Conservation (phyloP, 2,113 vertebrate species). For the Platycercus adscitus region DNA sequence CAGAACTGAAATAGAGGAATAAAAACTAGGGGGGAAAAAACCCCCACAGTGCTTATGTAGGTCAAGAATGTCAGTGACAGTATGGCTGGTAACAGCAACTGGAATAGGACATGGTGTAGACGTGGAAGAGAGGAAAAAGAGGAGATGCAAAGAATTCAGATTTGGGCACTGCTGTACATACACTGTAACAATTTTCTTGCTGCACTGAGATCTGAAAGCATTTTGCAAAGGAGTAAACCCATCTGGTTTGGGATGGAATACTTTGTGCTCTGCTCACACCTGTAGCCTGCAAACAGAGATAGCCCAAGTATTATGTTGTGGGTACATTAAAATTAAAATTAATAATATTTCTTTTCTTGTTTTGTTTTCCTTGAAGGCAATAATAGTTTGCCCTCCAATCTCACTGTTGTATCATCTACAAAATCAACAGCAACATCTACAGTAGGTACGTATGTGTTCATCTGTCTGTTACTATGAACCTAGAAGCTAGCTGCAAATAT, state of each 20-base stretch:
- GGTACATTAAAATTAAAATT: not conserved
- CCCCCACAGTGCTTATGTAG: not conserved
- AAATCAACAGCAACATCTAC: not conserved
- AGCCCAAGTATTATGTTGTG: not conserved
- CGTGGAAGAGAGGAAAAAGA: not conserved
- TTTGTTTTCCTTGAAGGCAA: not conserved
- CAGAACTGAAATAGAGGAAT: not conserved
- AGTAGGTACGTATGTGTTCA: slow-evolving; percentile 27
- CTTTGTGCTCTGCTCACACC: not conserved
- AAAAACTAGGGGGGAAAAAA: not conserved
- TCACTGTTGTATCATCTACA: not conserved
- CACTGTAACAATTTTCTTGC: not conserved
- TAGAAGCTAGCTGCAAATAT: not conserved
- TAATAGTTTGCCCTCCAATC: not conserved
- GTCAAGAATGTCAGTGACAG: not conserved
- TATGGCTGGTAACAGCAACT: not conserved
- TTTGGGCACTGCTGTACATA: not conserved
- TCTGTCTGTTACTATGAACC: not conserved
- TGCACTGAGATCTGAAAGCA: not conserved
- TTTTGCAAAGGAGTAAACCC: not conserved
- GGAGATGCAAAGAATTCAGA: not conserved
- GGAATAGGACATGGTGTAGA: not conserved
- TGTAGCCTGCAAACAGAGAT: not conserved
- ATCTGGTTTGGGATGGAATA: not conserved
- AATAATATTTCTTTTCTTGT: not conserved